These are phyloP conservation scores for Trachurus trachurus DNA, from an alignment of 2,797 vertebrate species.

Conservation along the genomic window DNA sequence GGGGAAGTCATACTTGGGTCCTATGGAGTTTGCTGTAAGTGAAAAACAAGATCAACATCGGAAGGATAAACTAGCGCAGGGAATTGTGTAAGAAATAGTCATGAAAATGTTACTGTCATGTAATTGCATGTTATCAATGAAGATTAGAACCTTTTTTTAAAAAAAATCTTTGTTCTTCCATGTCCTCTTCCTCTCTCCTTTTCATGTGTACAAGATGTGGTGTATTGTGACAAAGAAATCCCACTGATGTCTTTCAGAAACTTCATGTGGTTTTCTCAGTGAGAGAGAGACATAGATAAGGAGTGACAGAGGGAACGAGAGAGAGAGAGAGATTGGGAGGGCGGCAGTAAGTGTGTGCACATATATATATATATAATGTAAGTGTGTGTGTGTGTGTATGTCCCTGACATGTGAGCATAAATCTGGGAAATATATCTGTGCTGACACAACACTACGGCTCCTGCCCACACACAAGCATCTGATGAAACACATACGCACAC, in stretches of 20 bases:
- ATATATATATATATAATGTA: not conserved
- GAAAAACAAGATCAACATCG: not conserved
- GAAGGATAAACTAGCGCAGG: not conserved
- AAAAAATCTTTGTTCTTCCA: not conserved
- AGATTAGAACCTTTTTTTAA: not conserved
- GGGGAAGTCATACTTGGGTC: not conserved
- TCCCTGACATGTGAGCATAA: conserved; percentile 60
- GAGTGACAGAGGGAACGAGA: not conserved
- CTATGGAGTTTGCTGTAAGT: not conserved
- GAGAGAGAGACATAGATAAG: not conserved
- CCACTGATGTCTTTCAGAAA: not conserved
- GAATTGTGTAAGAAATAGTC: not conserved
- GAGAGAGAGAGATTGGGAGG: not conserved
- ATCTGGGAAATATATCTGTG: conserved; percentile 73
- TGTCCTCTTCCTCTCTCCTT: not conserved
- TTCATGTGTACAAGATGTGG: not conserved
- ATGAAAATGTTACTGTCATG: not conserved
- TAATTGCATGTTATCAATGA: not conserved
- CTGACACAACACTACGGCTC: conserved; percentile 73
- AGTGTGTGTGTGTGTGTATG: conserved; percentile 1
- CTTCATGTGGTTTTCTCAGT: not conserved
- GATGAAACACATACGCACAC: conserved; percentile 19
- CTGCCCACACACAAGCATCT: conserved; percentile 37
- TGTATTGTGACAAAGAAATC: not conserved
- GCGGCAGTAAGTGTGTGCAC: not conserved